A percentile compares a stretch with the other conserved stretches of the same genome.
These are phyloP conservation scores for Pseudorhombus dupliciocellatus DNA, from an alignment of 2,113 vertebrate species.

Conservation along the genomic window DNA sequence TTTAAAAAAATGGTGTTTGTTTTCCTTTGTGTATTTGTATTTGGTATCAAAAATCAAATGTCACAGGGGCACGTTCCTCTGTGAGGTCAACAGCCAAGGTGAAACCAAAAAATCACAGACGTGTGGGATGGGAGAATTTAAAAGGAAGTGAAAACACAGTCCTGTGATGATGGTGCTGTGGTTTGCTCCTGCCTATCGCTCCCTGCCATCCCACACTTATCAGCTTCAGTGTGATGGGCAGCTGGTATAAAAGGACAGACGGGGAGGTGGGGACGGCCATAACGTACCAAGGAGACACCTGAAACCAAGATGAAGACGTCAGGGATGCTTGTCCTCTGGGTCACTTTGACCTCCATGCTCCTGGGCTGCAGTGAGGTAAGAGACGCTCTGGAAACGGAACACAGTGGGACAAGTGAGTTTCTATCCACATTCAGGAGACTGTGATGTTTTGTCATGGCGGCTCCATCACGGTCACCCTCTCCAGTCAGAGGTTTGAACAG, in stretches of 20 bases:
- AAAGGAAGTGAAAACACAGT: neutral
- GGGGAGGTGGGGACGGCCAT: slow-evolving; percentile 5
- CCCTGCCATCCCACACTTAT: slow-evolving; percentile 16
- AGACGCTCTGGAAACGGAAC: neutral
- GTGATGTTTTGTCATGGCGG: neutral
- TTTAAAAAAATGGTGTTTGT: neutral
- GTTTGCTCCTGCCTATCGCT: neutral
- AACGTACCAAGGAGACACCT: slow-evolving; percentile 1
- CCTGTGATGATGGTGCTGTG: no score
- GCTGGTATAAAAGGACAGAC: slow-evolving; percentile 59
- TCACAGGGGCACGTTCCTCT: slow-evolving; percentile 17
- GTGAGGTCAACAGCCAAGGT: neutral
- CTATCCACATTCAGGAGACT: neutral
- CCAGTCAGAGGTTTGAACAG: no score
- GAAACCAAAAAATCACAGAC: slow-evolving; percentile 2
- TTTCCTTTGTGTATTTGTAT: slow-evolving; percentile 15
- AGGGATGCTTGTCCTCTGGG: slow-evolving; percentile 33
- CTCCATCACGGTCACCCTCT: no score
- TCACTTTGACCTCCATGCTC: slow-evolving; percentile 22
- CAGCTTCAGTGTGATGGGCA: slow-evolving; percentile 17
- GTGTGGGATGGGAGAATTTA: neutral
- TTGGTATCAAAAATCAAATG: slow-evolving; percentile 35
- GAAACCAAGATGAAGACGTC: slow-evolving; percentile 42
- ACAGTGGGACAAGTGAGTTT: neutral
- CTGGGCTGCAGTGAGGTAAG: slow-evolving; percentile 54